A percentile compares a stretch with the other conserved stretches of the same genome.
Evolutionary conservation across 1,140 invertebrate species (phyloP).

Genomic region (Cotesia chilonis): DNA sequence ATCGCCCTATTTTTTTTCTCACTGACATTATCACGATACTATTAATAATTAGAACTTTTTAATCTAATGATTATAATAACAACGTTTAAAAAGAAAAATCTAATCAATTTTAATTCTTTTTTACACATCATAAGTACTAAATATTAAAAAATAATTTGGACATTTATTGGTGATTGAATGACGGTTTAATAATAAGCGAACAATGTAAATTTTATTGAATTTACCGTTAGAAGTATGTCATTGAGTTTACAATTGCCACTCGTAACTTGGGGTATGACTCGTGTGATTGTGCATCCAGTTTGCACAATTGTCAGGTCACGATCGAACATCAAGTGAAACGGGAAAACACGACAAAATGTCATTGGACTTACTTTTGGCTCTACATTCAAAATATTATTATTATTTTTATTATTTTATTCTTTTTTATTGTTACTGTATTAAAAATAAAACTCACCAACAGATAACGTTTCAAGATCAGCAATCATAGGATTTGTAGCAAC

Average conservation of each 20-base stretch:
- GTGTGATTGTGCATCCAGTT: slow-evolving; percentile 85
- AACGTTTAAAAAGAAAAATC: background rate
- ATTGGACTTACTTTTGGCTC: slow-evolving; percentile 88
- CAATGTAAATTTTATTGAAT: slow-evolving; percentile 39
- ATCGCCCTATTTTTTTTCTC: background rate
- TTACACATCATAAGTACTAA: too few species aligned
- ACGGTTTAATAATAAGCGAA: background rate
- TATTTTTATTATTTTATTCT: background rate
- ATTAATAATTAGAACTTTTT: background rate
- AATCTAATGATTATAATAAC: too few species aligned
- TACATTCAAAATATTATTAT: slow-evolving; percentile 50
- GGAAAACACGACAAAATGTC: slow-evolving; percentile 93
- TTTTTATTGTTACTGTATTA: background rate
- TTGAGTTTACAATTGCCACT: slow-evolving; percentile 74
- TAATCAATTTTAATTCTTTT: background rate
- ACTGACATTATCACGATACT: background rate
- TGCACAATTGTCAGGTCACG: slow-evolving; percentile 85
- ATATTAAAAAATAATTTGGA: too few species aligned
- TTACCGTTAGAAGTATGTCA: slow-evolving; percentile 82
- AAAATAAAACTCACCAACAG: slow-evolving; percentile 69
- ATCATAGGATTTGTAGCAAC: slow-evolving; percentile 72
- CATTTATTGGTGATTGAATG: too few species aligned
- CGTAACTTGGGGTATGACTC: slow-evolving; percentile 80
- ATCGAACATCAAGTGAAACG: slow-evolving; percentile 95
- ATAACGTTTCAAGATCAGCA: slow-evolving; percentile 76